Evolutionary conservation across 37 sponge, comb jelly and placozoan species (phyloP).

Genomic region (Eunapius fragilis): DNA sequence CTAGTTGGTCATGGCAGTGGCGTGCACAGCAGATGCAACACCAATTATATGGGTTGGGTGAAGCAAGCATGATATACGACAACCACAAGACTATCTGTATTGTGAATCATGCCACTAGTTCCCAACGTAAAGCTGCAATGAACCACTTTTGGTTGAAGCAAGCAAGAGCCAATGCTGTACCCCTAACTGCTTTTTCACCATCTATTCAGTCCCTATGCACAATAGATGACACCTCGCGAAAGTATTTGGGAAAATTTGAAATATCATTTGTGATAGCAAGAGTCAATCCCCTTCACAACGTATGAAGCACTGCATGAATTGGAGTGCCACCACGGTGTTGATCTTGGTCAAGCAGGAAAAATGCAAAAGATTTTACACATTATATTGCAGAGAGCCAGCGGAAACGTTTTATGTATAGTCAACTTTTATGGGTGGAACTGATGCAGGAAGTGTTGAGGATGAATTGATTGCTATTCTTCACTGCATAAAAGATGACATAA

Average conservation of each 20-base stretch:
- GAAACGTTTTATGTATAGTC: neutral
- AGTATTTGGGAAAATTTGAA: too few relatives aligned
- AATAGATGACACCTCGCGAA: slow-evolving; percentile 16
- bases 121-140: slow-evolving; percentile 55
- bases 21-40: too few relatives aligned
- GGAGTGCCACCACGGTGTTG: slow-evolving; percentile 62
- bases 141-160: neutral
- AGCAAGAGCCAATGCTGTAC: slow-evolving; percentile 35
- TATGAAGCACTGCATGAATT: slow-evolving; percentile 38
- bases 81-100: slow-evolving; percentile 71
- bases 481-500: slow-evolving; percentile 5
- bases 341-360: slow-evolving; percentile 23
- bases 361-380: neutral
- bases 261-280: slow-evolving; percentile 37
- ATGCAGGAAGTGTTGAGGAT: slow-evolving; percentile 48
- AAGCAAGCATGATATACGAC: too few relatives aligned
- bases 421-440: slow-evolving; percentile 69
- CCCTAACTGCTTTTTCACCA: slow-evolving; percentile 7
- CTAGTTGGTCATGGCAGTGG: too few relatives aligned
- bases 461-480: slow-evolving; percentile 47
- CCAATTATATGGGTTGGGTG: too few relatives aligned
- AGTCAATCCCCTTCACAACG: slow-evolving; percentile 46
- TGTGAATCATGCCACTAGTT: slow-evolving; percentile 51
- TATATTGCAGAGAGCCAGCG: slow-evolving; percentile 49
- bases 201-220: slow-evolving; percentile 23